phyloP scores from a whole-genome alignment of 1,140 invertebrate genomes.

The Danaus plexippus region DNA sequence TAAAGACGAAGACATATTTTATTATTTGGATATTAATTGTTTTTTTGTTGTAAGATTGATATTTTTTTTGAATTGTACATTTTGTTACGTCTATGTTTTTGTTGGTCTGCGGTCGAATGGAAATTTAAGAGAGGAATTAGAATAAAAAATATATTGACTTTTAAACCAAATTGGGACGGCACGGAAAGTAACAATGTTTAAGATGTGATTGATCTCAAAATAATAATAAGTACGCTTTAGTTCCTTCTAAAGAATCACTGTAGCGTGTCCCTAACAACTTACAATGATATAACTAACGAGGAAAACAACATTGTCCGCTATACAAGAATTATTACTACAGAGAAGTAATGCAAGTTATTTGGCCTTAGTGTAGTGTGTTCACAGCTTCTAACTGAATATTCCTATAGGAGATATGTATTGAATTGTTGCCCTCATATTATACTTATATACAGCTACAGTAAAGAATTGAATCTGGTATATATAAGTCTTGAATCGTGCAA shows the following conservation, averaged over 20 bases:
- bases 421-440: too few species aligned
- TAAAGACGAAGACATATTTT: constrained; percentile 4
- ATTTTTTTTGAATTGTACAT: constrained; percentile 20
- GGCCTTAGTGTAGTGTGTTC: too few species aligned
- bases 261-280: constrained; percentile 27
- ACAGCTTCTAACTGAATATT: too few species aligned
- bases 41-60: constrained; percentile 19
- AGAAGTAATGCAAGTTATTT: too few species aligned
- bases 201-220: constrained; percentile 63
- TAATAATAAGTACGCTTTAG: constrained; percentile 54
- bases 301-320: too few species aligned
- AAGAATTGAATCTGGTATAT: too few species aligned
- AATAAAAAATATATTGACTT: constrained; percentile 1
- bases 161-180: constrained; percentile 49
- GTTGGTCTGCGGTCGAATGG: constrained; percentile 4
- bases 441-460: too few species aligned
- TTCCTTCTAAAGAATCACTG: constrained; percentile 50
- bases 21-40: constrained; percentile 9
- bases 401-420: too few species aligned
- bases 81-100: constrained; percentile 18
- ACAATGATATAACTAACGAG: too few species aligned
- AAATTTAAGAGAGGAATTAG: background rate
- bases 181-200: constrained; percentile 38
- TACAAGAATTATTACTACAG: too few species aligned
- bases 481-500: too few species aligned